Conservation (phyloP, 2,113 vertebrate species). For the Salminus brasiliensis region DNA sequence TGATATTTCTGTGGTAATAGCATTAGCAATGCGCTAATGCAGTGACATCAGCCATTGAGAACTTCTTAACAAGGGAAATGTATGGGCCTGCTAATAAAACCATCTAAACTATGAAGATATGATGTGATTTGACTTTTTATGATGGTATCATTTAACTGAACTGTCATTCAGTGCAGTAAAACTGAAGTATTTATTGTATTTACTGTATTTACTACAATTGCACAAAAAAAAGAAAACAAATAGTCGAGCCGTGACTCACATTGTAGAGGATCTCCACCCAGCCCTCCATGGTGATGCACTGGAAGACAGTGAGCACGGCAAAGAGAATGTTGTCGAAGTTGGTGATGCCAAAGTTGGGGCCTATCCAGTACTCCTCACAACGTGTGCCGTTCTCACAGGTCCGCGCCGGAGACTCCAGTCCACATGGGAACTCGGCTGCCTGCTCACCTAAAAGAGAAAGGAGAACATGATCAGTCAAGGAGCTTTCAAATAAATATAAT, state of each 20-base stretch:
- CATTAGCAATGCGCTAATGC: no score
- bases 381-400: constrained; percentile 77
- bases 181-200: no score
- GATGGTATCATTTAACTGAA: no score
- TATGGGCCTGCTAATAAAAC: no score
- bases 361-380: constrained; percentile 89
- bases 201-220: no score
- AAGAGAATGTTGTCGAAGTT: constrained; percentile 99
- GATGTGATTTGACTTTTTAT: no score
- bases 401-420: constrained; percentile 82
- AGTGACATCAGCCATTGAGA: no score
- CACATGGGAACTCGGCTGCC: constrained; percentile 88
- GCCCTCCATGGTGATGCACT: constrained; percentile 99
- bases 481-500: no score
- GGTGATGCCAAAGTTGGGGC: constrained; percentile 95
- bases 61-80: no score
- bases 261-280: constrained; percentile 97
- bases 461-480: background rate
- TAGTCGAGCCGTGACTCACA: constrained; percentile 76
- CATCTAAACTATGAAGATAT: no score
- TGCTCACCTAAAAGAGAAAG: constrained; percentile 78
- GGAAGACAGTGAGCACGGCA: constrained; percentile 93
- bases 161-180: no score
- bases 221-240: background rate
- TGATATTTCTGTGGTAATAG: no score